These are phyloP conservation scores for Siderastrea siderea DNA, from an alignment of 92 coral and sea anemone species.

Conservation along the genomic window DNA sequence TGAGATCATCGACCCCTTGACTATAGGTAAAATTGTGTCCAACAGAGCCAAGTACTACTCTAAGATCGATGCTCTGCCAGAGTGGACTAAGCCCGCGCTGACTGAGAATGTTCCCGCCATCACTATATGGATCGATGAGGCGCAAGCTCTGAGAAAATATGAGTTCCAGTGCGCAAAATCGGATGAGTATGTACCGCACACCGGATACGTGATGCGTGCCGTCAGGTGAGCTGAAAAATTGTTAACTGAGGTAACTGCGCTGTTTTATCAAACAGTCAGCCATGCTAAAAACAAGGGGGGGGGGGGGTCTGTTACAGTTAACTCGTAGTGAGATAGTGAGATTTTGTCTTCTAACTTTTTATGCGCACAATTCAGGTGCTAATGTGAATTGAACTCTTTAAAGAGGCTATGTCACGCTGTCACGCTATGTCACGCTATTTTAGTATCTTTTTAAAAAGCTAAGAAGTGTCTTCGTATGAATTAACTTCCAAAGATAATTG, in stretches of 20 bases:
- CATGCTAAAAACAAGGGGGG: too few species aligned
- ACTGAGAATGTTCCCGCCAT: slow-evolving; percentile 86
- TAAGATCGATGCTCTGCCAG: slow-evolving; percentile 76
- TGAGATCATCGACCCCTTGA: slow-evolving; percentile 87
- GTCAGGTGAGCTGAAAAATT: slow-evolving; percentile 73
- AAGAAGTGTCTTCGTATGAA: too few species aligned
- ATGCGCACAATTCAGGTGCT: too few species aligned
- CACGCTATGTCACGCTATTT: too few species aligned
- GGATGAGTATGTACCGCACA: slow-evolving; percentile 80
- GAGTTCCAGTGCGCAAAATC: slow-evolving; percentile 87
- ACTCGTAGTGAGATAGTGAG: not conserved
- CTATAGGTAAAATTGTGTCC: slow-evolving; percentile 75
- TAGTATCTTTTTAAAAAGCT: too few species aligned
- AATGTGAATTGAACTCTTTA: too few species aligned
- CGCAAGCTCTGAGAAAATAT: slow-evolving; percentile 69
- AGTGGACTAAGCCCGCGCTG: slow-evolving; percentile 81
- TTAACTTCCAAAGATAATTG: too few species aligned
- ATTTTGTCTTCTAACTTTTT: too few species aligned
- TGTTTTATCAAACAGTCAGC: too few species aligned
- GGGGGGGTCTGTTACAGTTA: too few species aligned
- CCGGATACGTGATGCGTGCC: slow-evolving; percentile 66
- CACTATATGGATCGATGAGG: slow-evolving; percentile 82
- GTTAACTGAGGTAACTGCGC: too few species aligned
- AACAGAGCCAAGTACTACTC: slow-evolving; percentile 86
- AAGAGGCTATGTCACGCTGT: too few species aligned